Conservation (phyloP, 2,113 vertebrate species). For the Notiomystis cincta region DNA sequence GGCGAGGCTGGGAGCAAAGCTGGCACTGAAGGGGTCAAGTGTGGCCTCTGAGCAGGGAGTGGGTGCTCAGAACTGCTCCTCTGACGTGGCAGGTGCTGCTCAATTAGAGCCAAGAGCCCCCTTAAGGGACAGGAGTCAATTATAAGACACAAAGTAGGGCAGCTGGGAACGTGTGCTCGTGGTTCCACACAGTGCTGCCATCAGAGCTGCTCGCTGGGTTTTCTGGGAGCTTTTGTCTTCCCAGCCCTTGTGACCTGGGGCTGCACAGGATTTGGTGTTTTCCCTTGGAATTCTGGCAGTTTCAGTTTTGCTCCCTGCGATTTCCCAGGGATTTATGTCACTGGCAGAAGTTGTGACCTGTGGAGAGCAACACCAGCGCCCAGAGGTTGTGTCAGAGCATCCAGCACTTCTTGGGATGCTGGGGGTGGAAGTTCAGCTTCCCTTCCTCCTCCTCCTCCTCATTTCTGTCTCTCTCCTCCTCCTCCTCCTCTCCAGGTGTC, state of each 20-base stretch:
- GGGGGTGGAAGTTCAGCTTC: not conserved
- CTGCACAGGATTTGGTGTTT: not conserved
- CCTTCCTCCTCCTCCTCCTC: not conserved
- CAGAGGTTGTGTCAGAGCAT: not conserved
- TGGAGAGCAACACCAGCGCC: not conserved
- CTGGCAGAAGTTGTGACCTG: not conserved
- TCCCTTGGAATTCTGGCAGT: not conserved
- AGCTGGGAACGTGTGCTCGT: conserved; percentile 34
- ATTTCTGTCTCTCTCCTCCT: not conserved
- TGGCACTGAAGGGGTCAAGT: not conserved
- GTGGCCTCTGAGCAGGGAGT: not conserved
- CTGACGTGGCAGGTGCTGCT: conserved; percentile 65
- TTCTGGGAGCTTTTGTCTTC: not conserved
- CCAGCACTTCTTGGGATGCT: not conserved
- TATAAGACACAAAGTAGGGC: conserved; percentile 73
- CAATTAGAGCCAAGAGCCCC: conserved; percentile 64
- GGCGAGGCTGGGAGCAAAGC: not conserved
- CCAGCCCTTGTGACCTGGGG: not conserved
- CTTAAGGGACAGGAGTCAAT: conserved; percentile 75
- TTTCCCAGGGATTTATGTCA: not conserved
- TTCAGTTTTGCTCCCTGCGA: fast-evolving
- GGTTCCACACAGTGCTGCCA: not conserved
- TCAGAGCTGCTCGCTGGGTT: not conserved
- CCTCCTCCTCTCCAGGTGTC: not conserved
- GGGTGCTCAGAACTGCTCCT: not conserved